Evolutionary conservation across 2,888 invertebrate species (phyloP), one percentile per base, ranked within the genome.

Genomic region (Aphidius colemani): DNA sequence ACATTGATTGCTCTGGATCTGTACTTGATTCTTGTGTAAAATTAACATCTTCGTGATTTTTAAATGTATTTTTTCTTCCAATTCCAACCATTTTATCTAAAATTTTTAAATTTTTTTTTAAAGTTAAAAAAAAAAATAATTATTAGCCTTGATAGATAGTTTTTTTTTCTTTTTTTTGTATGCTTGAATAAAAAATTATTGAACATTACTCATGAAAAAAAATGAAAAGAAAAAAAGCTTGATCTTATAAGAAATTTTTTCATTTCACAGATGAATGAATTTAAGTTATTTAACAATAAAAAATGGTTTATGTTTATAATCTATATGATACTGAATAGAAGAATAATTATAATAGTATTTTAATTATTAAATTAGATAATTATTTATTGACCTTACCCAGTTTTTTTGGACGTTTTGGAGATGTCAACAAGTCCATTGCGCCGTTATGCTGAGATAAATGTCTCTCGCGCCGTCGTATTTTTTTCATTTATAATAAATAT

Each of bases 391-490:
- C 73, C 81, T 81, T 76, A 82, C 82, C 82, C 75, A 81, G 81
- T 66, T 66, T 71, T 71, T 81, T 81, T 69, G 74, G 80, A 73
- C 75, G 78, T 77, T 79, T 81, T 63, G 81, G 77, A n/a, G 80
- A 76, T 66, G 74, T 74, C 71, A 77, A 80, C 72, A 77, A 73
- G 70, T 82, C 80, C 80, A 80, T 80, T 75, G 78, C 75, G 77
- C 76, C 74, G 71, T 69, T 72, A 69, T 73, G 74, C 72, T 74
- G 74, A 66, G 57, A 46, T 75, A 72, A 62, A 63, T 58, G 59
- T 67, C 72, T 68, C 74, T 78, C 76, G 74, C 75, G 75, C 74
- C 73, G 72, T 65, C 72, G 73, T 65, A 72, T 68, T 77, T 78
- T 64, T 61, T 74, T 71, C 73, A 74, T 75, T 64, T 18, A 44